Evolutionary conservation across 2,113 vertebrate species (phyloP).

Genomic region (Cavia aperea): DNA sequence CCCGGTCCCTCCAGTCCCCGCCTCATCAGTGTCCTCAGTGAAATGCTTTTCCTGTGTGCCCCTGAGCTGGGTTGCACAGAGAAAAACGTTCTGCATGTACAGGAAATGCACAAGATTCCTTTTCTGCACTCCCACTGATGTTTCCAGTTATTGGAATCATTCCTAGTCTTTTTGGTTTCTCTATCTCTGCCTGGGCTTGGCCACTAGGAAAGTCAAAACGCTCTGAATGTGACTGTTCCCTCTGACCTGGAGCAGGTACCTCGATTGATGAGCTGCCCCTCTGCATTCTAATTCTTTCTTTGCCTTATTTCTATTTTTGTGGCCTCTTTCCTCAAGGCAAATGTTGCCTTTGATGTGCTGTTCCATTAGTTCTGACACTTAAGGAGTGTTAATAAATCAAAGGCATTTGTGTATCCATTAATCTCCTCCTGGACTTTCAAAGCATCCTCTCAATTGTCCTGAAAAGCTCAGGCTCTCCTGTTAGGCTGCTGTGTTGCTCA

Average conservation of each 20-base stretch:
- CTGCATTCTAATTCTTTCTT: neutral
- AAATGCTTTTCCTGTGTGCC: neutral
- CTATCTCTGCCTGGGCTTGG: too few species aligned
- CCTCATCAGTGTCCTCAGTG: neutral
- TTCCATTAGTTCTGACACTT: constrained; percentile 35
- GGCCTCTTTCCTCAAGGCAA: neutral
- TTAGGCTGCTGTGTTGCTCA: neutral
- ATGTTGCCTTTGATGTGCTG: constrained; percentile 11
- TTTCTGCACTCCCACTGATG: neutral
- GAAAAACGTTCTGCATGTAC: neutral
- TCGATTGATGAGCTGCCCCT: neutral
- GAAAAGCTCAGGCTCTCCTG: neutral
- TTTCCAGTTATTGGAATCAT: neutral
- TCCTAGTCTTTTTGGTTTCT: accelerated
- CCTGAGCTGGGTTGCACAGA: neutral
- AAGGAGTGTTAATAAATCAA: constrained; percentile 20
- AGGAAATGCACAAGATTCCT: neutral
- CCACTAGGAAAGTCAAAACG: neutral
- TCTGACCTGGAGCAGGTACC: neutral
- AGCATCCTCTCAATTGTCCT: constrained; percentile 15
- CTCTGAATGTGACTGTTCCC: neutral
- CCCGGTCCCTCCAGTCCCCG: accelerated
- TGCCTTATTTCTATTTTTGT: neutral
- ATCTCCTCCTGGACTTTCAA: neutral
- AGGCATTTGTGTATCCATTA: constrained; percentile 10